phyloP scores from a whole-genome alignment of 2,797 vertebrate species.

The Anguilla pacifica region DNA sequence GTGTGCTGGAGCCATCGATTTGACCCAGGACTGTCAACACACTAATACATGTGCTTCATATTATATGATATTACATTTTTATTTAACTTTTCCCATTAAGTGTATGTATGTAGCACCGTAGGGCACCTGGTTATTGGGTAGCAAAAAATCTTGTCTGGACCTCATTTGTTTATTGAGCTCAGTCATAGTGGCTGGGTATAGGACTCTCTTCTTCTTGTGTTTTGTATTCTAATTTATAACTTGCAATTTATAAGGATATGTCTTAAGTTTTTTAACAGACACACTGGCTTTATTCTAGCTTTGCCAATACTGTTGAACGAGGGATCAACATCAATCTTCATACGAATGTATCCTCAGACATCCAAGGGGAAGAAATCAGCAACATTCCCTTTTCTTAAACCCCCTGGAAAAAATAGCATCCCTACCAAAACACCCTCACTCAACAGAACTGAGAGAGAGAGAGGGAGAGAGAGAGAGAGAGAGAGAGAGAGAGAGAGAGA shows the following conservation, averaged over 20 bases:
- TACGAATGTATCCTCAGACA: not conserved
- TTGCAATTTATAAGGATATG: not conserved
- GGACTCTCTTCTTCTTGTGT: not conserved
- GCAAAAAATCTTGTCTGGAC: not conserved
- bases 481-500: conserved; percentile 40
- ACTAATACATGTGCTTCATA: not conserved
- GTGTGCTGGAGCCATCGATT: not conserved
- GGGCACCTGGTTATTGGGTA: not conserved
- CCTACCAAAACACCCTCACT: conserved; percentile 21
- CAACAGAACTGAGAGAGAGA: conserved; percentile 29
- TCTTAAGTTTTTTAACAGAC: not conserved
- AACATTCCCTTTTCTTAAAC: not conserved
- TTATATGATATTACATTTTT: not conserved
- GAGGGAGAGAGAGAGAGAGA: conserved; percentile 31
- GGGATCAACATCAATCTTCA: not conserved
- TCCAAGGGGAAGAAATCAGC: not conserved
- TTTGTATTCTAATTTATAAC: not conserved
- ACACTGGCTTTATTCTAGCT: not conserved
- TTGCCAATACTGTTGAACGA: not conserved
- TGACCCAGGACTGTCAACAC: not conserved
- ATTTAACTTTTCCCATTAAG: not conserved
- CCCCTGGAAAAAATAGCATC: not conserved
- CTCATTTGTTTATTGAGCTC: not conserved
- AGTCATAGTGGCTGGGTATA: not conserved
- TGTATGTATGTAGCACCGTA: not conserved